These are phyloP conservation scores for Alsophila aescularia DNA, from an alignment of 2,888 invertebrate species.

Conservation along the genomic window DNA sequence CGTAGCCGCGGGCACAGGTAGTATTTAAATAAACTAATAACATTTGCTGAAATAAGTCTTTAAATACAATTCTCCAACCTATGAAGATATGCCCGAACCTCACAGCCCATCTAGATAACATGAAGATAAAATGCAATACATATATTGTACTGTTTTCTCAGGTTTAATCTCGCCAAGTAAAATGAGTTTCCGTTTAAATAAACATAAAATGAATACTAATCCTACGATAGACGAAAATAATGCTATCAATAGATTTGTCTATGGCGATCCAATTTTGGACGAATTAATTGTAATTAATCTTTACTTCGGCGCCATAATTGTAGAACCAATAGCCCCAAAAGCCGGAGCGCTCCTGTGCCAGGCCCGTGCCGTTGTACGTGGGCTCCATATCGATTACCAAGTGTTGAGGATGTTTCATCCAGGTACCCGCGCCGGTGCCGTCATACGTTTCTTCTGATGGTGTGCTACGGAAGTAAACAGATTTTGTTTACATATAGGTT, in stretches of 20 bases:
- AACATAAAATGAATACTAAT: conserved; percentile 11
- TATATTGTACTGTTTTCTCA: too few species aligned
- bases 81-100: too few species aligned
- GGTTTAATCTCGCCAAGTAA: neutral
- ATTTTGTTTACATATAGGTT: too few species aligned
- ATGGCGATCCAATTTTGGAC: conserved; percentile 37
- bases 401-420: conserved; percentile 70
- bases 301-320: conserved; percentile 73
- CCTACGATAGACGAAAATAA: conserved; percentile 8
- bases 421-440: too few species aligned
- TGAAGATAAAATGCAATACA: too few species aligned
- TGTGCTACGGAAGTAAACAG: conserved; percentile 43
- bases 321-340: conserved; percentile 71
- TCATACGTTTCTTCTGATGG: conserved; percentile 68
- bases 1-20: too few species aligned
- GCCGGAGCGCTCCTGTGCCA: conserved; percentile 72
- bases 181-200: neutral
- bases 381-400: conserved; percentile 71
- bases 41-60: too few species aligned
- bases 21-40: too few species aligned
- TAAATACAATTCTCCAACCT: too few species aligned
- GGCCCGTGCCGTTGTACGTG: conserved; percentile 67
- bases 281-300: too few species aligned
- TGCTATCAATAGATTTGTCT: conserved; percentile 1
- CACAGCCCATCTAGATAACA: too few species aligned